Conservation (phyloP, 2,797 vertebrate species). For the Pangasius mekongensis region DNA sequence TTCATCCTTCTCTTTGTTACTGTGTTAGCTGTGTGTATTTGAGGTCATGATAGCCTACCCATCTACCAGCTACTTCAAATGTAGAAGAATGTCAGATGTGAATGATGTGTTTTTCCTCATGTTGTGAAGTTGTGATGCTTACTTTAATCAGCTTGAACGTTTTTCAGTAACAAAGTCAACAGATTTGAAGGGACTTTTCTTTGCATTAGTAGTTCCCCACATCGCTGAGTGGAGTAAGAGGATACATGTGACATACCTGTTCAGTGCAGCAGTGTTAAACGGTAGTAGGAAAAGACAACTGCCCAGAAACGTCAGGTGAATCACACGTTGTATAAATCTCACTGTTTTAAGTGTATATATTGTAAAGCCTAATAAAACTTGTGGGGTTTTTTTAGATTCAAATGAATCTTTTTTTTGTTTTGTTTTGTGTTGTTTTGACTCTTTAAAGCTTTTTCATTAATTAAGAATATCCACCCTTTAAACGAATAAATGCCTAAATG, state of each 20-base stretch:
- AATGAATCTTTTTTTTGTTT: background rate
- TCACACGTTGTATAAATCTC: conserved; percentile 22
- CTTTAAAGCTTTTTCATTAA: background rate
- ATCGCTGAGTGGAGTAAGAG: background rate
- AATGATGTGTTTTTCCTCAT: background rate
- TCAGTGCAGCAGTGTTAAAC: conserved; percentile 12
- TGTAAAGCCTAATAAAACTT: conserved; percentile 60
- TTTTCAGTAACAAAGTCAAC: background rate
- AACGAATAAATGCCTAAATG: background rate
- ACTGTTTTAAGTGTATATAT: conserved; percentile 58
- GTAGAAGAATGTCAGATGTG: background rate
- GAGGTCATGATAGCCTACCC: background rate
- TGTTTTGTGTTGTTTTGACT: background rate
- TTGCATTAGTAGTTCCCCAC: background rate
- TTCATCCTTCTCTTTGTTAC: background rate
- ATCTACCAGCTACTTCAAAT: background rate
- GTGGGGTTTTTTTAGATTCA: conserved; percentile 27
- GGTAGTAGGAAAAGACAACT: conserved; percentile 15
- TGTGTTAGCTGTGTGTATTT: background rate
- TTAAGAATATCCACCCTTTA: background rate
- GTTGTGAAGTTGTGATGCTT: background rate
- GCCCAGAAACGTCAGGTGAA: conserved; percentile 43
- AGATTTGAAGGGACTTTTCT: background rate
- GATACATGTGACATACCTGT: background rate
- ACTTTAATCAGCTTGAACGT: background rate